A percentile compares a stretch with the other conserved stretches of the same genome.
Conservation (phyloP, 2,888 invertebrate genomes). For the Pristionchus maxplancki region DNA sequence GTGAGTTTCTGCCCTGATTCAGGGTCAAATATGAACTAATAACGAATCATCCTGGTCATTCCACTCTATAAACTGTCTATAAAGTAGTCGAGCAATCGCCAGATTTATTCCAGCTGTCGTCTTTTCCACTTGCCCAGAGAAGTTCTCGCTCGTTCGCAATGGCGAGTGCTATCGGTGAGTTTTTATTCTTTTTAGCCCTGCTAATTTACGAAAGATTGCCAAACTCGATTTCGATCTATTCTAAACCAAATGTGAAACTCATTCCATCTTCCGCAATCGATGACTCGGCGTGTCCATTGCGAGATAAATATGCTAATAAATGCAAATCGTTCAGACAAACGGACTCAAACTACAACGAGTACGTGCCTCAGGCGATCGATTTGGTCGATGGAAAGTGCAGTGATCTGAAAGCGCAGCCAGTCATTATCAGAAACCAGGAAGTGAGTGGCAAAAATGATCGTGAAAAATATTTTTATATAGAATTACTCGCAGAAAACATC, state of each 20-base stretch:
- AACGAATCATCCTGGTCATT: too few species aligned
- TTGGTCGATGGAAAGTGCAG: neutral
- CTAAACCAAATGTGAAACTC: too few species aligned
- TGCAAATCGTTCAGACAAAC: neutral
- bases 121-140: neutral
- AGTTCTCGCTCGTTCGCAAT: conserved; percentile 27
- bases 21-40: too few species aligned
- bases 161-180: neutral
- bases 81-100: neutral
- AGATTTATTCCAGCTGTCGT: neutral
- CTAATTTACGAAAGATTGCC: too few species aligned
- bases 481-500: too few species aligned
- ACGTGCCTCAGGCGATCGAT: neutral
- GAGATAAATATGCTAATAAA: too few species aligned
- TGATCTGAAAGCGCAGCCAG: neutral
- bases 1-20: neutral
- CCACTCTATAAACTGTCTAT: neutral
- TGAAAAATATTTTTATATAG: too few species aligned
- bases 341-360: neutral
- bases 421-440: conserved; percentile 1
- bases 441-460: neutral
- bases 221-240: too few species aligned
- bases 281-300: too few species aligned
- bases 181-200: too few species aligned
- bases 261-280: too few species aligned